Evolutionary conservation across 1,140 invertebrate genomes (phyloP).

Genomic region (Globodera ellingtonae): DNA sequence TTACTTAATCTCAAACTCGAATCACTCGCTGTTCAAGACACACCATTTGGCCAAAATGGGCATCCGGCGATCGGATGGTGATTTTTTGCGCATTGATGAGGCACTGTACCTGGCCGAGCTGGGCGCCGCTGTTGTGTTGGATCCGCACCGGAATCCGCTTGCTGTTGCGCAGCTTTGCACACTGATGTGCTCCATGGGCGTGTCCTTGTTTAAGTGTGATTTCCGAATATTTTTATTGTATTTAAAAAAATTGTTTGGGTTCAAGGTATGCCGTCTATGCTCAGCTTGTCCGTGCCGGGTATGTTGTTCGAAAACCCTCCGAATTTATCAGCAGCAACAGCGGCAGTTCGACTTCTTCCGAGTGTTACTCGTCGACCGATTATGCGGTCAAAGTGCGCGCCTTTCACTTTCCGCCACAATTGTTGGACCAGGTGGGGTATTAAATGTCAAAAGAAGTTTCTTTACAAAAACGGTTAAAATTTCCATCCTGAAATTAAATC

Average conservation of each 20-base stretch:
- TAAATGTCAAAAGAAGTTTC: background rate
- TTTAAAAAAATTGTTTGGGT: background rate
- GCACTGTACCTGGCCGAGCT: constrained; percentile 46
- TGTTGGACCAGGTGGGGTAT: constrained; percentile 15
- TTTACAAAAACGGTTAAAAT: too few species aligned
- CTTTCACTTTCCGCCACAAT: constrained; percentile 22
- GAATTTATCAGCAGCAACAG: background rate
- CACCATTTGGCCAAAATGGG: constrained; percentile 42
- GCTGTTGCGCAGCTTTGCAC: constrained; percentile 18
- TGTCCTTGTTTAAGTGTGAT: constrained; percentile 25
- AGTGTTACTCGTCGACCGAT: background rate
- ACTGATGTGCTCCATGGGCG: background rate
- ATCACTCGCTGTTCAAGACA: constrained; percentile 15
- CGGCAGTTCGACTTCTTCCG: too few species aligned
- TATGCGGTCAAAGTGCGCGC: constrained; percentile 16
- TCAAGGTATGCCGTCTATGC: constrained; percentile 17
- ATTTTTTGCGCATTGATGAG: constrained; percentile 44
- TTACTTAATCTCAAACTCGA: too few species aligned
- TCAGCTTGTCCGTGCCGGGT: constrained; percentile 18
- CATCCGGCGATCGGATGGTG: constrained; percentile 16
- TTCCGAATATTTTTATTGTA: background rate
- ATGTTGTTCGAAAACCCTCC: constrained; percentile 21
- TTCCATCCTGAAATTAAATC: too few species aligned
- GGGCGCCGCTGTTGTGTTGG: constrained; percentile 35
- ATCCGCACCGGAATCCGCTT: background rate